phyloP scores from a whole-genome alignment of 2,797 vertebrate species.

The Syncerus caffer region DNA sequence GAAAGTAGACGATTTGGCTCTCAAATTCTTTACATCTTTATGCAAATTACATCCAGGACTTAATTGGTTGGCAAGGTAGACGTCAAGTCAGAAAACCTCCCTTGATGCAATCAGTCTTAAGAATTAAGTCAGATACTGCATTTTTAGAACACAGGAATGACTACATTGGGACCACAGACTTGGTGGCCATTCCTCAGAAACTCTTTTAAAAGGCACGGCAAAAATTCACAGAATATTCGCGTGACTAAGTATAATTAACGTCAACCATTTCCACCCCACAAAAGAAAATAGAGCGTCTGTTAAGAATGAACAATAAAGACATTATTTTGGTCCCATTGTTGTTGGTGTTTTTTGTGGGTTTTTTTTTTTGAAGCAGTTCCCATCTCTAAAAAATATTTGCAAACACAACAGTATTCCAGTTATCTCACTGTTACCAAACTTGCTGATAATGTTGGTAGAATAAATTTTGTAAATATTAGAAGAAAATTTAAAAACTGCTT shows the following conservation, averaged over 20 bases:
- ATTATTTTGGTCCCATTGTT: constrained; percentile 58
- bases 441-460: constrained; percentile 43
- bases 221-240: constrained; percentile 55
- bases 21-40: constrained; percentile 33
- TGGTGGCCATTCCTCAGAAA: constrained; percentile 13
- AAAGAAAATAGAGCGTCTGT: constrained; percentile 71
- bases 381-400: constrained; percentile 55
- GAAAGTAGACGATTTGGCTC: not conserved
- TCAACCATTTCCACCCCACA: constrained; percentile 60
- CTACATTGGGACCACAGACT: not conserved
- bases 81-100: constrained; percentile 25
- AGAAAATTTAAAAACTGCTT: constrained; percentile 37
- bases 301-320: constrained; percentile 66
- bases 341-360: not conserved
- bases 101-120: not conserved
- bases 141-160: not conserved
- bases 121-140: not conserved
- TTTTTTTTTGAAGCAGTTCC: constrained; percentile 54
- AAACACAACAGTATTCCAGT: constrained; percentile 35
- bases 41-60: not conserved
- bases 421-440: not conserved
- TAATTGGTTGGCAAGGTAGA: not conserved
- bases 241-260: constrained; percentile 65
- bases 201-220: constrained; percentile 20
- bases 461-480: constrained; percentile 32